Conservation (phyloP, 1,140 invertebrate genomes). For the Oryctes rhinoceros region DNA sequence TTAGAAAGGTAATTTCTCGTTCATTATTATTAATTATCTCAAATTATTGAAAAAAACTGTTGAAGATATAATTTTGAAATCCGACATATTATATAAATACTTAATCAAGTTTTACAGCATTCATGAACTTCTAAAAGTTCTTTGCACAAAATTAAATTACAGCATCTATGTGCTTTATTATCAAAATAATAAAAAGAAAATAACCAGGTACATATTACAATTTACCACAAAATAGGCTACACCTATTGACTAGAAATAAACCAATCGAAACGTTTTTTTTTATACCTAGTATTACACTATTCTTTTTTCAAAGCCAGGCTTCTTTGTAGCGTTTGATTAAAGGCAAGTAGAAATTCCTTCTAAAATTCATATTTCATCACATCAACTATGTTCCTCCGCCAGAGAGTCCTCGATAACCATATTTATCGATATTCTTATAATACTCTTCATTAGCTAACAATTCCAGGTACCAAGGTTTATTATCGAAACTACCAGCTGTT, state of each 20-base stretch:
- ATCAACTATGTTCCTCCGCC: neutral
- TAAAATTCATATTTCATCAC: neutral
- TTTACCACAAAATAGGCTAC: neutral
- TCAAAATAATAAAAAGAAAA: too few species aligned
- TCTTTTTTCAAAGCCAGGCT: neutral
- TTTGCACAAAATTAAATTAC: too few species aligned
- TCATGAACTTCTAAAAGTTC: too few species aligned
- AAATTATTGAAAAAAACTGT: too few species aligned
- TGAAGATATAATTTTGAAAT: too few species aligned
- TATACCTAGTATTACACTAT: neutral
- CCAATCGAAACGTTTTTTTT: neutral
- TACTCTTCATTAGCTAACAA: slow-evolving; percentile 58
- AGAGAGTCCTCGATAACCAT: slow-evolving; percentile 48
- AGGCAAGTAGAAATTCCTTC: neutral
- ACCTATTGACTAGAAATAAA: neutral
- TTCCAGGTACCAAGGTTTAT: slow-evolving; percentile 56
- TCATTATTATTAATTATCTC: too few species aligned
- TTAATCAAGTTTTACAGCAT: too few species aligned
- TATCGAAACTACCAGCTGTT: slow-evolving; percentile 61
- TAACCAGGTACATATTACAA: too few species aligned
- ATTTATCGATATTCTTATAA: slow-evolving; percentile 53
- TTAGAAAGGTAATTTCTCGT: too few species aligned
- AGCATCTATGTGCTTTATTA: too few species aligned
- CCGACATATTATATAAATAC: too few species aligned
- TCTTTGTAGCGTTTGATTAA: neutral